Evolutionary conservation across 2,888 invertebrate genomes (phyloP).

Genomic region (Antitype chi): DNA sequence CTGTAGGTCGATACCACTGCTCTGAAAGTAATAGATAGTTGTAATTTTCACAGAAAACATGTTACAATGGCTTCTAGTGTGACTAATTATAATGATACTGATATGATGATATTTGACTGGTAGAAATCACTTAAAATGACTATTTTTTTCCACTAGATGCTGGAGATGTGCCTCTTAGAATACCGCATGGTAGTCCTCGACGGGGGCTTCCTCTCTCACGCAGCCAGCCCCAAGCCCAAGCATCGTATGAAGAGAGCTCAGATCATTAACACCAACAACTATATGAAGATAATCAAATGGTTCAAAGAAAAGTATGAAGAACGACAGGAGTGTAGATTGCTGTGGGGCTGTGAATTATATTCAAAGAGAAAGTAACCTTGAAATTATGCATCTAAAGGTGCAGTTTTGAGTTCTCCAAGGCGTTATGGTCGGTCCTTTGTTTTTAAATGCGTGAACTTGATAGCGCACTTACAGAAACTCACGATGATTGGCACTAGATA

Average conservation of each 20-base stretch:
- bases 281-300: conserved; percentile 85
- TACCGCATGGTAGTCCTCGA: conserved; percentile 94
- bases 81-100: not conserved
- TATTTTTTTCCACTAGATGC: conserved; percentile 90
- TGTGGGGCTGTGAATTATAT: conserved; percentile 74
- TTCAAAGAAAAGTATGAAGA: conserved; percentile 87
- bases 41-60: not conserved
- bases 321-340: conserved; percentile 82
- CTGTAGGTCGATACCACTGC: no score
- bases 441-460: not conserved
- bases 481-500: not conserved
- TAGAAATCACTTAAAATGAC: not conserved
- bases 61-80: not conserved
- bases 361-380: not conserved
- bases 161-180: conserved; percentile 94
- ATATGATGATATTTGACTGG: not conserved
- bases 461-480: not conserved
- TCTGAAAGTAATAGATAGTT: not conserved
- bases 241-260: conserved; percentile 74
- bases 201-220: conserved; percentile 94
- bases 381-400: conserved; percentile 1
- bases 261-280: conserved; percentile 85
- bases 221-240: conserved; percentile 81
- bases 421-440: not conserved
- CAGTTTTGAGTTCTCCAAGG: conserved; percentile 21